A percentile compares a stretch with the other conserved stretches of the same genome.
Conservation (phyloP, 2,797 vertebrate genomes). For the Podarcis siculus region DNA sequence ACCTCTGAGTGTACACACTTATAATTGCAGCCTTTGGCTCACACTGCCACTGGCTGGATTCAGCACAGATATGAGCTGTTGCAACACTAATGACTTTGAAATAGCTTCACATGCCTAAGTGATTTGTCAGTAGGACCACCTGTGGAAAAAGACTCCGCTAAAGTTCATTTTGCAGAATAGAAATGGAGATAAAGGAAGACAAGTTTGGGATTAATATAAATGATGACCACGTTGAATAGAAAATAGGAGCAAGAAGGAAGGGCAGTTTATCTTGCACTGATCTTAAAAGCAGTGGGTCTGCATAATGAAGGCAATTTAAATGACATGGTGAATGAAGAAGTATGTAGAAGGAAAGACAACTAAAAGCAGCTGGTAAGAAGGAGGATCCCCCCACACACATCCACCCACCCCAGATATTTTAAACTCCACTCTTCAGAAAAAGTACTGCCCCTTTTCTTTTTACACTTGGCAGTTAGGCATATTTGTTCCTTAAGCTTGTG, state of each 20-base stretch:
- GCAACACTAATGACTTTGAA: conserved; percentile 56
- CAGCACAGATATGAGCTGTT: conserved; percentile 36
- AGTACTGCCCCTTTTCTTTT: background rate
- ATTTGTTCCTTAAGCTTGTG: background rate
- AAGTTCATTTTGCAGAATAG: conserved; percentile 48
- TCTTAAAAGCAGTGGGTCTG: conserved; percentile 16
- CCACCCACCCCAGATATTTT: background rate
- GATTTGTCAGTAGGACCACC: conserved; percentile 49
- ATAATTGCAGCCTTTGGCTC: conserved; percentile 2
- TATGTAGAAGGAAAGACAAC: background rate
- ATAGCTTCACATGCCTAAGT: conserved; percentile 56
- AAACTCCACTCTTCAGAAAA: background rate
- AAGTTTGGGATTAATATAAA: conserved; percentile 51
- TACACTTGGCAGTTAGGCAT: background rate
- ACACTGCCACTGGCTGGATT: background rate
- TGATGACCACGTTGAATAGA: conserved; percentile 26
- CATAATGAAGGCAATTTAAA: conserved; percentile 25
- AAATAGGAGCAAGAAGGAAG: background rate
- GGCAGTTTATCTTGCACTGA: conserved; percentile 16
- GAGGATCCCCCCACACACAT: background rate
- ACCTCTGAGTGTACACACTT: background rate
- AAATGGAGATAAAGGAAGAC: conserved; percentile 52
- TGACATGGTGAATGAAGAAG: background rate
- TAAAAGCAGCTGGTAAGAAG: background rate
- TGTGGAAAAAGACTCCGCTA: conserved; percentile 48